Conservation (phyloP, 35 echinoderm and acorn worm species). For the Ophiothrix spiculata region DNA sequence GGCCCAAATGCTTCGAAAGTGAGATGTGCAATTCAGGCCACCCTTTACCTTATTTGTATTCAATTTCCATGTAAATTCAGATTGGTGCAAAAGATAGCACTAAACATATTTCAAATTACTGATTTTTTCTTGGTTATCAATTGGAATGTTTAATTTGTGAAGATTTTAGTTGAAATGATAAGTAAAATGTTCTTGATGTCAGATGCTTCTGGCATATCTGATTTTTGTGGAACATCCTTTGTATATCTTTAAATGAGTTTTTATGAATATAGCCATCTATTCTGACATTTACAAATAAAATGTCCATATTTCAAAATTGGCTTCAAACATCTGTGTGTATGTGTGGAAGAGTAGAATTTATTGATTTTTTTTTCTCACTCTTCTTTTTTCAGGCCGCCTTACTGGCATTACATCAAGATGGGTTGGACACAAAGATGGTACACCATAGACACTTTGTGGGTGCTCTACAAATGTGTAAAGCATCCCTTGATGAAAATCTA, state of each 20-base stretch:
- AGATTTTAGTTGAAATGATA: too few relatives aligned
- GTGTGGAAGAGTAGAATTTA: neutral
- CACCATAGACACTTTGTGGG: conserved; percentile 29
- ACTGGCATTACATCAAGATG: conserved; percentile 38
- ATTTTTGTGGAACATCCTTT: neutral
- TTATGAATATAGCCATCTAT: neutral
- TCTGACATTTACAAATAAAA: neutral
- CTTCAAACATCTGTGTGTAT: neutral
- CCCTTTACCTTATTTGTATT: too few relatives aligned
- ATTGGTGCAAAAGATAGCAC: too few relatives aligned
- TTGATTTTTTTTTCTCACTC: neutral
- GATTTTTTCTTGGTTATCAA: too few relatives aligned
- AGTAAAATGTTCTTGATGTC: neutral
- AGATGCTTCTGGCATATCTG: neutral
- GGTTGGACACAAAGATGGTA: conserved; percentile 6
- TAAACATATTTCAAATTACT: too few relatives aligned
- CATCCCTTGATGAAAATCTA: conserved; percentile 36
- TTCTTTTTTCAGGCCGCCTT: conserved; percentile 40
- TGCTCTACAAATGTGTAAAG: conserved; percentile 26
- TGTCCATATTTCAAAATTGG: neutral
- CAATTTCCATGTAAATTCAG: too few relatives aligned
- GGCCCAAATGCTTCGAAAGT: too few relatives aligned
- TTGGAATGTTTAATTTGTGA: too few relatives aligned
- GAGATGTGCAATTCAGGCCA: too few relatives aligned
- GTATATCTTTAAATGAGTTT: neutral